Conservation (phyloP, 2,113 vertebrate genomes). For the Ceyx cyanopectus region DNA sequence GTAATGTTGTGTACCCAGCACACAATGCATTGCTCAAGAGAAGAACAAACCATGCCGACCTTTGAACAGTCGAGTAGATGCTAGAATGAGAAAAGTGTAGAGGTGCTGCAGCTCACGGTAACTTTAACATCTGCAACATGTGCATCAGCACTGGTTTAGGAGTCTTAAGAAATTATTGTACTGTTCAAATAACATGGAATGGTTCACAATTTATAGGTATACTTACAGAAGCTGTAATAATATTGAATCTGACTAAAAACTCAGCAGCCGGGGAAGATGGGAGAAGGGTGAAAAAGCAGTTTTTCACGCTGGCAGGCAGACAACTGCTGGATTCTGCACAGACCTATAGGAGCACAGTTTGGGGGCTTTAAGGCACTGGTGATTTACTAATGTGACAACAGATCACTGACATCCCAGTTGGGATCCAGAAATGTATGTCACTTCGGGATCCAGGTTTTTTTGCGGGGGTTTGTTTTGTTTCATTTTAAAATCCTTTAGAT, state of each 20-base stretch:
- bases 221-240: background rate
- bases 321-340: rapidly evolving
- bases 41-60: background rate
- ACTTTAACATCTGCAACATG: background rate
- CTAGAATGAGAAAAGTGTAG: background rate
- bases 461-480: no score
- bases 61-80: background rate
- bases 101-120: background rate
- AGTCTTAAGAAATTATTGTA: background rate
- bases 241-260: background rate
- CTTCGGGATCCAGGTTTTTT: background rate
- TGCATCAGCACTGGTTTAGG: background rate
- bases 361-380: rapidly evolving
- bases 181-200: background rate
- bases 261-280: background rate
- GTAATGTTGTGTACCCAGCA: conserved; percentile 33
- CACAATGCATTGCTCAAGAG: background rate
- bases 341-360: rapidly evolving
- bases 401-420: background rate
- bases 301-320: background rate
- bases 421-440: background rate
- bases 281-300: background rate
- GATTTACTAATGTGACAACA: background rate
- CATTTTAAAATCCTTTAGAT: background rate
- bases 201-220: background rate